These are phyloP conservation scores for Epistrophe eligans DNA, from an alignment of 2,888 invertebrate genomes.

Conservation along the genomic window DNA sequence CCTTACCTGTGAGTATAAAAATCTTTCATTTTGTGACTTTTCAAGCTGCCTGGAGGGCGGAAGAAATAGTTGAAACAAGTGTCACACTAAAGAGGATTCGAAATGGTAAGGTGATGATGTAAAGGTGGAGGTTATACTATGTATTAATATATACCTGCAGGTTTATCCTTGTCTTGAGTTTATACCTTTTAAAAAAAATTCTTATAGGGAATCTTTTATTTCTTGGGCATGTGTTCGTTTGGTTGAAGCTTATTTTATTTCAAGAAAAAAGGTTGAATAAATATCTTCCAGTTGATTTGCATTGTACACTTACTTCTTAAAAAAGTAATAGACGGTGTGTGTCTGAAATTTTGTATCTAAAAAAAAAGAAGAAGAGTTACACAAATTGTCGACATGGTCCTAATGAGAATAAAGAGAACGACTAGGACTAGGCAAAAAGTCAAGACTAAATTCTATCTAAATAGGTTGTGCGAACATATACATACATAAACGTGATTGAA, in stretches of 20 bases:
- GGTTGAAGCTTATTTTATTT: background rate
- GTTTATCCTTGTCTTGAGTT: background rate
- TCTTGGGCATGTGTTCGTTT: slow-evolving; percentile 17
- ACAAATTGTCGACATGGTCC: background rate
- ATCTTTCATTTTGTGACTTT: slow-evolving; percentile 39
- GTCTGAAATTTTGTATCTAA: background rate
- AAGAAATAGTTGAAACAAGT: slow-evolving; percentile 28
- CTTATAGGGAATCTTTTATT: background rate
- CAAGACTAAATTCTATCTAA: background rate
- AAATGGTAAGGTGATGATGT: background rate
- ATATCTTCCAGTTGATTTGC: slow-evolving; percentile 49
- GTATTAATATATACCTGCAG: no score
- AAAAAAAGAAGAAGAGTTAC: background rate
- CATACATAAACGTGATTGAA: slow-evolving; percentile 1
- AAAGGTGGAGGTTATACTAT: slow-evolving; percentile 9
- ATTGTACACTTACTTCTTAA: slow-evolving; percentile 17
- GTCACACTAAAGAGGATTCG: slow-evolving; percentile 17
- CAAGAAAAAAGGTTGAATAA: slow-evolving; percentile 29
- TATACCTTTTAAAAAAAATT: slow-evolving; percentile 10
- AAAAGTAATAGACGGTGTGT: background rate
- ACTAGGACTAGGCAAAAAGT: background rate
- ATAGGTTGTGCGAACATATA: background rate
- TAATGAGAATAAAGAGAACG: background rate
- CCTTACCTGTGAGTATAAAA: slow-evolving; percentile 46
- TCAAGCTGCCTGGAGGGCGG: slow-evolving; percentile 8